Conservation (phyloP, 2,797 vertebrate genomes). For the Psittacula echo region DNA sequence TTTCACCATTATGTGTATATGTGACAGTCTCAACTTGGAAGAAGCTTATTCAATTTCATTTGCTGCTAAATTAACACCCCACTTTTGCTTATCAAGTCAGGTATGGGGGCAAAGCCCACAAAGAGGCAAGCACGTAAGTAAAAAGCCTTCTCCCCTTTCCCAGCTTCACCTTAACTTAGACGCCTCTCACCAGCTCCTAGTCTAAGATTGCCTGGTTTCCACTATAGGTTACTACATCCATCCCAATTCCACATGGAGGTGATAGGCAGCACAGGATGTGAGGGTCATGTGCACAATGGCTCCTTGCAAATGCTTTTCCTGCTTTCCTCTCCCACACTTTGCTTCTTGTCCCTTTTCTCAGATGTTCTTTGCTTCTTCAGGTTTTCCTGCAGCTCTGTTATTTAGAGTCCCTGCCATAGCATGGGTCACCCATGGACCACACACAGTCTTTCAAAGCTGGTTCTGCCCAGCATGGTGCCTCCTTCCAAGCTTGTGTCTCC, state of each 20-base stretch:
- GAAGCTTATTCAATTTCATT: background rate
- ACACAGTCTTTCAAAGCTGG: background rate
- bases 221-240: background rate
- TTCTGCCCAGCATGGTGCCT: fast-evolving
- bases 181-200: background rate
- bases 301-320: background rate
- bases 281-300: fast-evolving
- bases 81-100: background rate
- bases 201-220: background rate
- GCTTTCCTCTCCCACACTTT: background rate
- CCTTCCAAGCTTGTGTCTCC: background rate
- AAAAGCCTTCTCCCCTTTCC: background rate
- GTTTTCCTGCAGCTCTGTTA: background rate
- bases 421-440: background rate
- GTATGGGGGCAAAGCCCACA: fast-evolving
- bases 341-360: background rate
- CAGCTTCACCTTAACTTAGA: background rate
- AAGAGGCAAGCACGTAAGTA: background rate
- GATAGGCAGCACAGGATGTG: background rate
- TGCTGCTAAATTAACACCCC: background rate
- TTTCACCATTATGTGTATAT: background rate
- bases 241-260: background rate
- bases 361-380: background rate
- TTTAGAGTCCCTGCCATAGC: background rate
- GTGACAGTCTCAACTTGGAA: background rate